These are phyloP conservation scores for Bembecia ichneumoniformis DNA, from an alignment of 2,888 invertebrate species.

Conservation along the genomic window DNA sequence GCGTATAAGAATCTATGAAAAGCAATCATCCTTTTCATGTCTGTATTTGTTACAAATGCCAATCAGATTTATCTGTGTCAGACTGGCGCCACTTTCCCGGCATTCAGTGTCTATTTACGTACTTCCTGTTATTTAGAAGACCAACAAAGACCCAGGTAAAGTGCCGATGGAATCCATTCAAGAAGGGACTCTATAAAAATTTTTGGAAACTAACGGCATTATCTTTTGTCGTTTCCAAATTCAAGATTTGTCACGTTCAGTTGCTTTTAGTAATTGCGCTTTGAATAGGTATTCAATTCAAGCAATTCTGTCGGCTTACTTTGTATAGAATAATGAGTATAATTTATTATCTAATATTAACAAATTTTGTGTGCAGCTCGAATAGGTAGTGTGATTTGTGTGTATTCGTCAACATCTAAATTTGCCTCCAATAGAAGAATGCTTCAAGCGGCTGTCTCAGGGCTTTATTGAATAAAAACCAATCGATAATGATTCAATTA, in stretches of 20 bases:
- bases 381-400: background rate
- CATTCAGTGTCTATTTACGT: constrained; percentile 24
- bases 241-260: too few relatives aligned
- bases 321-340: too few relatives aligned
- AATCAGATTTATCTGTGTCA: constrained; percentile 7
- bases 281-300: too few relatives aligned
- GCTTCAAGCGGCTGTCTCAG: background rate
- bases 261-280: too few relatives aligned
- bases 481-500: background rate
- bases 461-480: background rate
- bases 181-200: constrained; percentile 21
- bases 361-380: background rate
- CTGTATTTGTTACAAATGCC: constrained; percentile 24
- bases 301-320: too few relatives aligned
- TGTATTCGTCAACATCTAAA: background rate
- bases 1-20: too few relatives aligned
- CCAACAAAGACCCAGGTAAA: constrained; percentile 33
- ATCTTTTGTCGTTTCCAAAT: too few relatives aligned
- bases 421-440: background rate
- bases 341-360: too few relatives aligned
- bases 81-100: constrained; percentile 19
- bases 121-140: constrained; percentile 29
- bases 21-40: constrained; percentile 8
- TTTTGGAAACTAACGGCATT: constrained; percentile 22
- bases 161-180: constrained; percentile 24